Evolutionary conservation across 1,140 invertebrate species (phyloP).

Genomic region (Coelopa frigida): DNA sequence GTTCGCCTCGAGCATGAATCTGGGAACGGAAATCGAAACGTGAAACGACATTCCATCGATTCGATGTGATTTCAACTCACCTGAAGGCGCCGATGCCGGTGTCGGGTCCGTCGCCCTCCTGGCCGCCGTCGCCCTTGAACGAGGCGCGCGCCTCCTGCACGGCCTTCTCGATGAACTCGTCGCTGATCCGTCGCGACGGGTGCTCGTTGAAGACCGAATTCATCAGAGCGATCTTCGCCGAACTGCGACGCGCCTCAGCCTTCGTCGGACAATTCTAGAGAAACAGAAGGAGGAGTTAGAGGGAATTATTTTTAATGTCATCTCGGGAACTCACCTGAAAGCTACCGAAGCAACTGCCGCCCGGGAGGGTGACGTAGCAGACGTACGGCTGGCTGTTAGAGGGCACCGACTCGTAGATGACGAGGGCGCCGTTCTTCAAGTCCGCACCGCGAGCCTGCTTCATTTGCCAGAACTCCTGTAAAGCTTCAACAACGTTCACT

Average conservation of each 20-base stretch:
- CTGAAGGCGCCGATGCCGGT: constrained; percentile 88
- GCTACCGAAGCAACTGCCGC: constrained; percentile 91
- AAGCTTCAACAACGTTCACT: constrained; percentile 91
- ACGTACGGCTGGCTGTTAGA: constrained; percentile 84
- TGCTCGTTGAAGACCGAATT: constrained; percentile 96
- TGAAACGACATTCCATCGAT: not conserved
- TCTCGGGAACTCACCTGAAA: constrained; percentile 62
- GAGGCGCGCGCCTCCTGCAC: constrained; percentile 76
- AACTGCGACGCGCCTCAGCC: constrained; percentile 85
- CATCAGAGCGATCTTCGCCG: constrained; percentile 93
- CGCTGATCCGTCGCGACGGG: constrained; percentile 84
- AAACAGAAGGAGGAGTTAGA: not conserved
- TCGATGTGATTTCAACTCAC: constrained; percentile 27
- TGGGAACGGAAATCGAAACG: constrained; percentile 22
- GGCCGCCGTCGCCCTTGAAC: constrained; percentile 52
- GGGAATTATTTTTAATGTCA: not conserved
- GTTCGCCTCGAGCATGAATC: constrained; percentile 89
- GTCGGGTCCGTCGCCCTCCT: constrained; percentile 69
- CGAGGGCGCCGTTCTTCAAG: constrained; percentile 80
- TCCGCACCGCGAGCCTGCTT: constrained; percentile 82
- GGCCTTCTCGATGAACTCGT: constrained; percentile 90
- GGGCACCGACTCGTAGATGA: constrained; percentile 92
- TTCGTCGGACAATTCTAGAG: constrained; percentile 88
- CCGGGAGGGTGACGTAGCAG: constrained; percentile 89
- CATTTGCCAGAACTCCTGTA: constrained; percentile 97